Percentiles rank a stretch among this genome's conserved stretches.
Evolutionary conservation across 2,797 vertebrate genomes (phyloP).

Genomic region (Mareca penelope): DNA sequence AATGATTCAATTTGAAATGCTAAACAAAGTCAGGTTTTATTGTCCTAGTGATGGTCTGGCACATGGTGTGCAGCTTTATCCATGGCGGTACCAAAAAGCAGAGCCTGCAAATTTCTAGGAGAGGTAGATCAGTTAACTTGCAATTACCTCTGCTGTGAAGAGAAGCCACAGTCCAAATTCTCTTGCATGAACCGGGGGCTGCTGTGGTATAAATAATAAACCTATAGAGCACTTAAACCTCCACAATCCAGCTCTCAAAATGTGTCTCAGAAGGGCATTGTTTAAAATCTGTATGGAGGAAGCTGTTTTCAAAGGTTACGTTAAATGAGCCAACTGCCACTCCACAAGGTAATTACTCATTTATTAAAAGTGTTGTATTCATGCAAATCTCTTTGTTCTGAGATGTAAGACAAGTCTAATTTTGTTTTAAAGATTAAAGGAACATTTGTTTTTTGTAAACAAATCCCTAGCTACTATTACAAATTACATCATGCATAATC

Average conservation of each 20-base stretch:
- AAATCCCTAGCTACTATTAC: constrained; percentile 21
- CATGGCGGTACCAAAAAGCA: background rate
- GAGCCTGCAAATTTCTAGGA: background rate
- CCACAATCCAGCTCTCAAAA: background rate
- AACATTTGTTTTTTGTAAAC: constrained; percentile 50
- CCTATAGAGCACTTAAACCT: background rate
- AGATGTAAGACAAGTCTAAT: constrained; percentile 47
- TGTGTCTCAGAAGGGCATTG: background rate
- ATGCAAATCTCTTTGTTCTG: constrained; percentile 13
- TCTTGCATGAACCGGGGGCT: background rate
- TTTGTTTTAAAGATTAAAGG: constrained; percentile 53
- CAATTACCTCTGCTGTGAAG: background rate
- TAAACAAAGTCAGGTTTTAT: background rate
- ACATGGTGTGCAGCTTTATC: rapidly evolving
- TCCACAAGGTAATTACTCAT: constrained; percentile 24
- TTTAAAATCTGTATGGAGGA: background rate
- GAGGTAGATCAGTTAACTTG: background rate
- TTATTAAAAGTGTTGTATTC: constrained; percentile 37
- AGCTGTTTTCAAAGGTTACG: constrained; percentile 27
- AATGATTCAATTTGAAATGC: background rate
- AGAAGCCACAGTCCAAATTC: background rate
- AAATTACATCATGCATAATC: constrained; percentile 63
- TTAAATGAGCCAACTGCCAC: constrained; percentile 34
- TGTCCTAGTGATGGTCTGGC: background rate
- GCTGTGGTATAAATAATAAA: background rate